Percentiles rank a stretch among this genome's conserved stretches.
Conservation (phyloP, 2,113 vertebrate species). For the Phrynosoma platyrhinos region DNA sequence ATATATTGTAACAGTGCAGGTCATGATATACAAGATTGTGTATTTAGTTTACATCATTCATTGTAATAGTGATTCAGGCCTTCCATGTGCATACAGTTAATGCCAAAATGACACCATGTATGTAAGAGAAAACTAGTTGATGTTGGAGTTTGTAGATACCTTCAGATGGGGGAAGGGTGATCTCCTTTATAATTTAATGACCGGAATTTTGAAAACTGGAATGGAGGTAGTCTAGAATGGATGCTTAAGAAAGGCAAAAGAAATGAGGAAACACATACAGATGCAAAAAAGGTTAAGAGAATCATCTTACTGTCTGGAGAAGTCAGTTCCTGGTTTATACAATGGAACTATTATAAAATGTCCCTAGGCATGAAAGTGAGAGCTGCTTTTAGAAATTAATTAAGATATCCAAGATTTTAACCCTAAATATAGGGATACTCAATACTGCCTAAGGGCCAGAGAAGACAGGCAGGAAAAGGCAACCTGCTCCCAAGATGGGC, state of each 20-base stretch:
- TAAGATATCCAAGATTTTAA: neutral
- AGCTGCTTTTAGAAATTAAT: neutral
- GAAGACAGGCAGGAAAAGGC: too few relatives aligned
- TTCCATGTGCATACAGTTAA: neutral
- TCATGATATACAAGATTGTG: neutral
- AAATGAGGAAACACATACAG: too few relatives aligned
- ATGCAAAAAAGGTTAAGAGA: too few relatives aligned
- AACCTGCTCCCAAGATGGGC: too few relatives aligned
- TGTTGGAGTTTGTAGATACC: neutral
- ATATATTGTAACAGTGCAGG: too few relatives aligned
- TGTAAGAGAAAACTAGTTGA: neutral
- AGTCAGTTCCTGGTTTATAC: neutral
- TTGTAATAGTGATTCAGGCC: neutral
- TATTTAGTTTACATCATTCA: neutral
- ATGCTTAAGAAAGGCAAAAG: too few relatives aligned
- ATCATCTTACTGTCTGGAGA: too few relatives aligned
- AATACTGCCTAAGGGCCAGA: too few relatives aligned
- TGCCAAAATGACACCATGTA: neutral
- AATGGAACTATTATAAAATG: neutral
- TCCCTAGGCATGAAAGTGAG: neutral
- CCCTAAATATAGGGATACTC: neutral
- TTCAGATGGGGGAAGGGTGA: neutral
- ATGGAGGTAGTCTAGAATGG: too few relatives aligned
- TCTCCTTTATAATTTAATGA: too few relatives aligned
- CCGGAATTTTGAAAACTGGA: too few relatives aligned